These are phyloP conservation scores for Siniperca chuatsi DNA, from an alignment of 2,113 vertebrate species.

Conservation along the genomic window DNA sequence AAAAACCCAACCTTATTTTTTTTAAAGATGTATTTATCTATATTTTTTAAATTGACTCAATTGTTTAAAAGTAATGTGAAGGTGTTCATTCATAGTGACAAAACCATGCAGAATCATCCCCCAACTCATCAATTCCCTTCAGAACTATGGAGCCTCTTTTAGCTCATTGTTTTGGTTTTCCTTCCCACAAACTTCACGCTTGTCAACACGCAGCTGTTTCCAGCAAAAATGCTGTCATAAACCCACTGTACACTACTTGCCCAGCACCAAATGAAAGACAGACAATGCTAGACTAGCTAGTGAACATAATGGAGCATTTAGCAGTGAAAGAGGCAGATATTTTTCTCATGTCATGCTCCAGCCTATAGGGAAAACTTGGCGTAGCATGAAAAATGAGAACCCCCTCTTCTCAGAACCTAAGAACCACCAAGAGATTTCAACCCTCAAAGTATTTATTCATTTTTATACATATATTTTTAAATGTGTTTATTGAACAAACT, in stretches of 20 bases:
- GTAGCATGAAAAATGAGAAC: slow-evolving; percentile 4
- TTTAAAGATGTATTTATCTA: not conserved
- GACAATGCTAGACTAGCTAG: not conserved
- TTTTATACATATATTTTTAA: too few species aligned
- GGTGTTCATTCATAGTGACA: not conserved
- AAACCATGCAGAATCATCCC: not conserved
- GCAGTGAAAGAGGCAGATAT: not conserved
- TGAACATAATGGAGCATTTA: slow-evolving; percentile 12
- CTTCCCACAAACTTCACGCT: not conserved
- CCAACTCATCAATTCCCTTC: not conserved
- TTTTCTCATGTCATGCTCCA: not conserved
- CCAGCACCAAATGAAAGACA: not conserved
- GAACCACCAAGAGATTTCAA: not conserved
- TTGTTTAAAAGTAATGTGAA: not conserved
- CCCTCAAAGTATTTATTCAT: not conserved
- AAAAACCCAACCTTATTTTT: not conserved
- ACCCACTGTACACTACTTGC: not conserved
- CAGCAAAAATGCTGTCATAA: not conserved
- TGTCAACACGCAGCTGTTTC: not conserved
- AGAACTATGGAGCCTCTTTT: not conserved
- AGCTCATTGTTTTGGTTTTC: not conserved
- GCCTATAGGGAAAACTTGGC: slow-evolving; percentile 17
- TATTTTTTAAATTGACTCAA: not conserved
- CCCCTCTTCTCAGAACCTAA: not conserved
- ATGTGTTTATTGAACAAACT: too few species aligned